Evolutionary conservation across 2,888 invertebrate genomes (phyloP), one percentile per base, ranked within the genome.

Genomic region (Acrobeloides nanus): DNA sequence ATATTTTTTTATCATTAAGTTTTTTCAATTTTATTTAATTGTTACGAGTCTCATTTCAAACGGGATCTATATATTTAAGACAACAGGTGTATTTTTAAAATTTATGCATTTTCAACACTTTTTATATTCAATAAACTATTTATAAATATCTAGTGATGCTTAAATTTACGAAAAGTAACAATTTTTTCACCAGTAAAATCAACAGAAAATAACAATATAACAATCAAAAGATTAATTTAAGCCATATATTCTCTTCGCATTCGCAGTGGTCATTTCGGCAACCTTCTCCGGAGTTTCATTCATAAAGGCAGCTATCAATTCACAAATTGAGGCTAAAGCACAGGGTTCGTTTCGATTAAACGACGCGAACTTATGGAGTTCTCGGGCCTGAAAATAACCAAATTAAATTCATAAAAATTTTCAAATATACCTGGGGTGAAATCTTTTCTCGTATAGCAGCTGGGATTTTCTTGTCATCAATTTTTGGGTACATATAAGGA

Each of bases 331-430:
- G 8, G 90, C 88, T 60, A 92, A 78, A 35, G 89, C 86, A 76
- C 90, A 90, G 0, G 92, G 92, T 78, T 92, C 92, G 77, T 92
- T 92, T 63, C 92, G 82, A 78, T 90, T 89, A 79, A 90, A 90
- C 56, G 89, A 88, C 77, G 89, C 89, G 78, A 89, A 27, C 31
- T 54, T 89, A 61, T 81, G 84, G 80, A 84, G 31, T 10, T 26
- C 39, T 3, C 48, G 12, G 4, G 58, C 42, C 53, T 57, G 25
- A 44, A 51, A 51, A 35, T n/a, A 10, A 17, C 8, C 8, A 35
- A 7, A 5, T 26, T 38, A 12, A 29, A 17, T 10, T 3, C 23
- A 20, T 2, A 34, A 17, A 24, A 32, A 24, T 29, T 15, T 21
- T 17, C 17, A 21, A 24, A 18, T 26, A 34, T 4, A 41, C 57